phyloP scores from a whole-genome alignment of 2,888 invertebrate species.

The Rhogogaster chlorosoma region DNA sequence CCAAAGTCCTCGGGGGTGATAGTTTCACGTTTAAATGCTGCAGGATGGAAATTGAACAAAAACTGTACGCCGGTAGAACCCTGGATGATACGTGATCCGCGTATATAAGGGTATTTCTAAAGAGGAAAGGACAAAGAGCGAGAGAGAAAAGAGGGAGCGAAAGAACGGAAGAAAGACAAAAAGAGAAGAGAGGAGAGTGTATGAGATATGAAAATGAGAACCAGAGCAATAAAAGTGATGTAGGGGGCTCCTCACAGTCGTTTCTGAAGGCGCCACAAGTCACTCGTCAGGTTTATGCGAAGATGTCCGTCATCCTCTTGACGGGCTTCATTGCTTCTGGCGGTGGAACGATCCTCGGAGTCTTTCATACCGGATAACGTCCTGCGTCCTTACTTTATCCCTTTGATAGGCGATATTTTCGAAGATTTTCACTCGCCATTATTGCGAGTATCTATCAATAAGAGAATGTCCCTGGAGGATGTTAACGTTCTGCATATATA shows the following conservation, averaged over 20 bases:
- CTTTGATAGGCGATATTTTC: neutral
- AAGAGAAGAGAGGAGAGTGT: conserved; percentile 67
- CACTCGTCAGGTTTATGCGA: conserved; percentile 77
- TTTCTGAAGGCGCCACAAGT: conserved; percentile 77
- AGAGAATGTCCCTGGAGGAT: neutral
- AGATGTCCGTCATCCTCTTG: conserved; percentile 78
- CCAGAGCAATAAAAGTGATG: conserved; percentile 77
- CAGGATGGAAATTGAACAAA: conserved; percentile 9
- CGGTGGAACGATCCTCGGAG: conserved; percentile 67
- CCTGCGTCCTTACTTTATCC: conserved; percentile 60
- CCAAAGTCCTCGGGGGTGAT: neutral
- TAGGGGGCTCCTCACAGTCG: conserved; percentile 76
- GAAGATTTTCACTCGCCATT: neutral
- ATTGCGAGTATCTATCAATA: too few relatives aligned
- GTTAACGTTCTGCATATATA: neutral
- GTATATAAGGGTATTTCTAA: conserved; percentile 1
- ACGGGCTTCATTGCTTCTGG: conserved; percentile 77
- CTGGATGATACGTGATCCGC: conserved; percentile 43
- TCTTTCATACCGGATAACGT: conserved; percentile 61
- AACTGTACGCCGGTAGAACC: neutral
- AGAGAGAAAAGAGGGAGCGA: conserved; percentile 65
- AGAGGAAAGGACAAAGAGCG: conserved; percentile 5
- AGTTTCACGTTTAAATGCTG: neutral
- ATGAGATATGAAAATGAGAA: conserved; percentile 78
- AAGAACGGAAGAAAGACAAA: conserved; percentile 60